Conservation (phyloP, 1,140 invertebrate genomes). For the Cephus cinctus region DNA sequence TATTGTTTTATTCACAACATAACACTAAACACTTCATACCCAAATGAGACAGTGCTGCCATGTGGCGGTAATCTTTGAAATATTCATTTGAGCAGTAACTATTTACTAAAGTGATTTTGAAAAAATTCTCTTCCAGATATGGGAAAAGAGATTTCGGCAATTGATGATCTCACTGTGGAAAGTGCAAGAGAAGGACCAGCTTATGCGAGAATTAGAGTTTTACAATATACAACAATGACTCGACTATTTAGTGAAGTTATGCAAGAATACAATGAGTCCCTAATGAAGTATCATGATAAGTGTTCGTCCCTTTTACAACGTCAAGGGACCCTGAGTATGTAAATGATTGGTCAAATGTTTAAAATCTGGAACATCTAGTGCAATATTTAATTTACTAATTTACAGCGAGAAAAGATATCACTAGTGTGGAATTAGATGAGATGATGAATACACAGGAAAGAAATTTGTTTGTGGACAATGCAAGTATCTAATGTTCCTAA, state of each 20-base stretch:
- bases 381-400: conserved; percentile 21
- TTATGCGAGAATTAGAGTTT: conserved; percentile 48
- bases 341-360: conserved; percentile 7
- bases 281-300: conserved; percentile 70
- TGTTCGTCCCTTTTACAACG: conserved; percentile 74
- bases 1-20: no score
- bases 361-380: neutral
- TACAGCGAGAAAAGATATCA: conserved; percentile 57
- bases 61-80: no score
- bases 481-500: conserved; percentile 44
- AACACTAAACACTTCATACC: no score
- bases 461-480: conserved; percentile 63
- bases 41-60: no score
- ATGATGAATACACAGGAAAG: conserved; percentile 58
- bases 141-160: conserved; percentile 29
- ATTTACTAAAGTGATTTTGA: neutral
- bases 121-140: conserved; percentile 32
- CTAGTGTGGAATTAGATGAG: conserved; percentile 58
- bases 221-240: conserved; percentile 55
- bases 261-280: conserved; percentile 71
- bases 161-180: conserved; percentile 35
- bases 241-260: conserved; percentile 62
- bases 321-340: conserved; percentile 72
- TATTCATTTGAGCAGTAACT: neutral
- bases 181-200: conserved; percentile 31